Conservation (phyloP, 2,888 invertebrate genomes). For the Drosophila histrio region DNA sequence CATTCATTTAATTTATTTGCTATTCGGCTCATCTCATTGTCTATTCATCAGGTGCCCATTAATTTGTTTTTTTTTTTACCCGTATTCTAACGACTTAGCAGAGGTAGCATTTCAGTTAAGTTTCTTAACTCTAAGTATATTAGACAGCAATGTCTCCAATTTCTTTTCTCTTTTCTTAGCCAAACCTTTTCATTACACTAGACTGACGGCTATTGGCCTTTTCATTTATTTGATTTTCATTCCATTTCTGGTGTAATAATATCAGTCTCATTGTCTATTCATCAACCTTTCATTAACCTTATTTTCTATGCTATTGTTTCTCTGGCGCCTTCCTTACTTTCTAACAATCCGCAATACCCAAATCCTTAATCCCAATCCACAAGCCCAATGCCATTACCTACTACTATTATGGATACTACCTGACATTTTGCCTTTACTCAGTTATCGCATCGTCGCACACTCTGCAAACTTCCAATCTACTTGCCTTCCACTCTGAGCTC, state of each 20-base stretch:
- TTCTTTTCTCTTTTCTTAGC: background rate
- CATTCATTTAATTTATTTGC: constrained; percentile 12
- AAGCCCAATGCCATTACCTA: constrained; percentile 40
- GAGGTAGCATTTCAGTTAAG: background rate
- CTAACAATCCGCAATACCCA: background rate
- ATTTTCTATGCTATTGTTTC: constrained; percentile 40
- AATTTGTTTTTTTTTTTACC: constrained; percentile 14
- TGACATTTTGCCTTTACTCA: constrained; percentile 46
- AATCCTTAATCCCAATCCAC: constrained; percentile 8
- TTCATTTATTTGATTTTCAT: constrained; percentile 4
- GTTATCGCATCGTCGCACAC: constrained; percentile 66
- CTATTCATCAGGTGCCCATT: constrained; percentile 17
- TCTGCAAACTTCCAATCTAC: constrained; percentile 22
- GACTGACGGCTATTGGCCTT: background rate
- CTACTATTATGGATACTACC: constrained; percentile 34
- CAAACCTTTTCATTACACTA: constrained; percentile 4
- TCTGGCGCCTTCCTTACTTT: constrained; percentile 1
- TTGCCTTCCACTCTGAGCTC: background rate
- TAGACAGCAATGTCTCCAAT: background rate
- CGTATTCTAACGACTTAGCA: background rate
- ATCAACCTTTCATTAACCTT: constrained; percentile 48
- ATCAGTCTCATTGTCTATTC: constrained; percentile 52
- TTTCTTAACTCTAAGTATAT: constrained; percentile 6
- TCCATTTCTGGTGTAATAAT: constrained; percentile 15
- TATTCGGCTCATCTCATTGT: constrained; percentile 15